A percentile compares a stretch with the other conserved stretches of the same genome.
Evolutionary conservation across 2,113 vertebrate species (phyloP).

Genomic region (Genyomyrus donnyi): DNA sequence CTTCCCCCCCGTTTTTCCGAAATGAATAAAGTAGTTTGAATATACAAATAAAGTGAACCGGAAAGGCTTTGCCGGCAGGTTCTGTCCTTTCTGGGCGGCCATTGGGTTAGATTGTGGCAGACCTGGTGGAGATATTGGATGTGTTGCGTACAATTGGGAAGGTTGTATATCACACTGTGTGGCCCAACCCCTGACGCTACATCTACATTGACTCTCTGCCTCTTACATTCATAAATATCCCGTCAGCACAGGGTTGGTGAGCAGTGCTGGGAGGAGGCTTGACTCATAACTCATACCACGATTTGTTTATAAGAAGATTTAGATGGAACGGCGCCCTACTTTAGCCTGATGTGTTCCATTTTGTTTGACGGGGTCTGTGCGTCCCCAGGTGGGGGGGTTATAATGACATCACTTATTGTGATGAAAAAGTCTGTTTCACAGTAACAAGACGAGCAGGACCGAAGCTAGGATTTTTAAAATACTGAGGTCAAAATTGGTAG

Average conservation of each 20-base stretch:
- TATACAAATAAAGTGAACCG: slow-evolving; percentile 45
- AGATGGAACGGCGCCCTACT: slow-evolving; percentile 40
- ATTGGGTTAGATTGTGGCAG: slow-evolving; percentile 59
- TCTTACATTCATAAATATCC: slow-evolving; percentile 50
- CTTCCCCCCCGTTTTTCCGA: slow-evolving; percentile 17
- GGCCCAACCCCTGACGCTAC: slow-evolving; percentile 48
- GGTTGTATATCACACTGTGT: slow-evolving; percentile 56
- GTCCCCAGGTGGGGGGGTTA: background rate
- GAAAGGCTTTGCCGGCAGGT: slow-evolving; percentile 36
- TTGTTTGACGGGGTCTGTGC: background rate
- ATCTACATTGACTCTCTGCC: slow-evolving; percentile 45
- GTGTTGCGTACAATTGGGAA: slow-evolving; percentile 67
- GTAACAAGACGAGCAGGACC: background rate
- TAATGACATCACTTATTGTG: slow-evolving; percentile 1
- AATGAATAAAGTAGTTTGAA: slow-evolving; percentile 41
- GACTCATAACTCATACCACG: slow-evolving; percentile 46
- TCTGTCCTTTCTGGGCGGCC: slow-evolving; percentile 24
- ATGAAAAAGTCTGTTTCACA: background rate
- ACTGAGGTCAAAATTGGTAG: background rate
- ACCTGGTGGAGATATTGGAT: slow-evolving; percentile 72
- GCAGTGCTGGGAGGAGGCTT: slow-evolving; percentile 45
- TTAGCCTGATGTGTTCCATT: slow-evolving; percentile 18
- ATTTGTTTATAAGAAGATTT: slow-evolving; percentile 43
- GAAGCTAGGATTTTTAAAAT: background rate
- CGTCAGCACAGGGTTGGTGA: slow-evolving; percentile 40